Evolutionary conservation across 2,797 vertebrate species (phyloP).

Genomic region (Myoxocephalus aenaeus): DNA sequence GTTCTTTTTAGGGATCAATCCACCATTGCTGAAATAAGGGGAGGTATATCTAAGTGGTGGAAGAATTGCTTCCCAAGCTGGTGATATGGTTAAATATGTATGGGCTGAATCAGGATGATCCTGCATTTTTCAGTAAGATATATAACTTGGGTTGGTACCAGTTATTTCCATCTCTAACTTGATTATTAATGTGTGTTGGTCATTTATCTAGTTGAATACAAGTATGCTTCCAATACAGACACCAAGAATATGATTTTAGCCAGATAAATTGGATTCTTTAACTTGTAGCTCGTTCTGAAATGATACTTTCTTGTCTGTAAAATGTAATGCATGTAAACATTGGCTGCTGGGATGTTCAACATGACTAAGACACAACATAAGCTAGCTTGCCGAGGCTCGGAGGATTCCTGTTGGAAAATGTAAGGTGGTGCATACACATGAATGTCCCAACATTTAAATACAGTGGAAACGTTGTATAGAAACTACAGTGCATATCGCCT

Average conservation of each 20-base stretch:
- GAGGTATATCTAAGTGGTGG: not conserved
- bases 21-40: not conserved
- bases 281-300: not conserved
- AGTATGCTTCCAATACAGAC: too few relatives aligned
- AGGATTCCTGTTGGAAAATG: slow-evolving; percentile 12
- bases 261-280: not conserved
- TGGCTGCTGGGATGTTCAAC: not conserved
- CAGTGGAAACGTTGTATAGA: slow-evolving; percentile 7
- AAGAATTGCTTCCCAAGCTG: not conserved
- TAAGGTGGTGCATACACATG: not conserved
- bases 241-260: not conserved
- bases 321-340: slow-evolving; percentile 1
- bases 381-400: not conserved
- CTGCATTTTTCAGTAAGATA: not conserved
- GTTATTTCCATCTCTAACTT: not conserved
- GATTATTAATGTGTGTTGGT: not conserved
- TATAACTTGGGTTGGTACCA: not conserved
- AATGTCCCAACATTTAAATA: not conserved
- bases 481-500: slow-evolving; percentile 10
- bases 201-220: not conserved
- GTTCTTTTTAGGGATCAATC: not conserved
- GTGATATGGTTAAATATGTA: not conserved
- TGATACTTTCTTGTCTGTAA: not conserved
- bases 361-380: not conserved
- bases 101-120: not conserved